Percentiles rank a stretch among this genome's conserved stretches.
Conservation (phyloP, 2,888 invertebrate genomes). For the Apomyelois bistriatella region DNA sequence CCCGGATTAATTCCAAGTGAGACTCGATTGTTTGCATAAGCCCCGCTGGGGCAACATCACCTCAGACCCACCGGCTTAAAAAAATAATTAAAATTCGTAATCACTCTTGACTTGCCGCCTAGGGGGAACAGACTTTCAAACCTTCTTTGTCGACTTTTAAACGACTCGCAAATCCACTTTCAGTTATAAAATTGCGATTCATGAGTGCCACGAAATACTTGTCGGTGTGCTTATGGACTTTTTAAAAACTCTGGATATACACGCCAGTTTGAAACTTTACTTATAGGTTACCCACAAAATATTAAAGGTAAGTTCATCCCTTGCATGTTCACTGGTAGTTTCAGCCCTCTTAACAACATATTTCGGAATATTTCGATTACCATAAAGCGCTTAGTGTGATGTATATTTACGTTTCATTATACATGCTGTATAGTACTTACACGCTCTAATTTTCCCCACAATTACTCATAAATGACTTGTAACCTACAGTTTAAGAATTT, state of each 20-base stretch:
- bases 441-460: conserved; percentile 15
- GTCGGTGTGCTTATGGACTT: conserved; percentile 62
- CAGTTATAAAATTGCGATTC: conserved; percentile 27
- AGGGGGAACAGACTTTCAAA: conserved; percentile 48
- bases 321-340: conserved; percentile 76
- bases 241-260: conserved; percentile 67
- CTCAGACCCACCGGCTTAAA: conserved; percentile 78
- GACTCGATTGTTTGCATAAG: conserved; percentile 80
- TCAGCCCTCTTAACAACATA: conserved; percentile 77
- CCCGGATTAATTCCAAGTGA: conserved; percentile 79
- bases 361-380: conserved; percentile 80
- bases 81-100: conserved; percentile 81
- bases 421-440: conserved; percentile 41
- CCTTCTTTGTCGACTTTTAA: conserved; percentile 33
- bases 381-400: conserved; percentile 77
- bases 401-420: conserved; percentile 67
- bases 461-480: conserved; percentile 17
- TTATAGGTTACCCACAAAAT: conserved; percentile 67
- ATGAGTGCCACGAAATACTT: conserved; percentile 57
- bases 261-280: conserved; percentile 62
- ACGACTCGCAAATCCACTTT: conserved; percentile 14
- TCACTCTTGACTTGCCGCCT: conserved; percentile 77
- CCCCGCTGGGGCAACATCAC: conserved; percentile 75
- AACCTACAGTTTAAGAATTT: conserved; percentile 1
- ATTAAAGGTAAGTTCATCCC: conserved; percentile 74